Evolutionary conservation across 2,888 invertebrate genomes (phyloP), one percentile per base, ranked within the genome.

Genomic region (Synergus laeviventris): DNA sequence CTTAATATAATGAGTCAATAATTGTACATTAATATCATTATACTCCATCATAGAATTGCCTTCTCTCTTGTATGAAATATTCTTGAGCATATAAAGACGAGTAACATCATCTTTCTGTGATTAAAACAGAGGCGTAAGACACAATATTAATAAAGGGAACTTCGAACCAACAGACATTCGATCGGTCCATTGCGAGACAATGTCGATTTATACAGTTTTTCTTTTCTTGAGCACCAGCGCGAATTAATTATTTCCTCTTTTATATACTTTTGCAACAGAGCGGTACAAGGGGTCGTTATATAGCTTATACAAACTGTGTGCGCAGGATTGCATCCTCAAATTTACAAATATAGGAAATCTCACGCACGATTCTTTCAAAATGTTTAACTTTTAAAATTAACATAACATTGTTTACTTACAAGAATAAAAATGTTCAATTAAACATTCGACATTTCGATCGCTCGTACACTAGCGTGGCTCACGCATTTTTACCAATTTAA

Each of bases 351-450:
- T 36, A n/a, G 42, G 14, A 42, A 18, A 42, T 42, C 14, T 66
- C 42, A 66, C 14, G 39, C 39, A 66, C 24, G 18, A 56, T 12
- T 21, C 4, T 56, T 42, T 21, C 11, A 18, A 42, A 42, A 5
- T 24, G 12, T 42, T 16, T 64, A 38, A 66, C 16, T 66, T 66
- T 66, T 42, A 66, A 66, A 2, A 2, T 42, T 66, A 66, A 66
- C 64, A 21, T 14, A 66, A 66, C 24, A 45, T 61, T 9, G 24
- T 21, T 24, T 24, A 14, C 59, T 60, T 74, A 78, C 76, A 36
- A 74, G 73, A 78, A 81, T 79, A 79, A 79, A 75, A 81, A 79
- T 81, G 77, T 76, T 70, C 49, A 78, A 64, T 79, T 24, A 73
- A 45, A 59, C 21, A 74, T 73, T 74, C 64, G 73, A 81, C 78